Base-by-base conservation (phyloP, 2,113 vertebrate genomes). In the Myrmecophaga tridactyla region DNA sequence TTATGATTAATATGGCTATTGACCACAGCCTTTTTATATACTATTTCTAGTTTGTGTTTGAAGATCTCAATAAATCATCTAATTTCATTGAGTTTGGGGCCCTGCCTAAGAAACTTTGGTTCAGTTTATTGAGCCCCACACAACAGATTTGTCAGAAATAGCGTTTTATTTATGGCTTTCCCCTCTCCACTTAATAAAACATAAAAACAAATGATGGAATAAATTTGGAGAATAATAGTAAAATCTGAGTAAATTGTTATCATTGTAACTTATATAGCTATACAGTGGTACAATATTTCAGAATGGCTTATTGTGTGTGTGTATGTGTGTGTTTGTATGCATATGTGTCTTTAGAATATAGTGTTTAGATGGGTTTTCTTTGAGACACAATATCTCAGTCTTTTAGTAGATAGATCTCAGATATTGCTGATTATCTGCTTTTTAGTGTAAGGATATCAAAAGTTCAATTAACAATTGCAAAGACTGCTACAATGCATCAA, bases 1-100 rank as follows among this genome's bases (percentile, higher is more conserved):
- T 96, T 92, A 96, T 97, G 94, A 96, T 97, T 95, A 96, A 94
- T 96, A 89, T 89, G 86, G 41, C 91, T 96, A 90, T 97, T 97
- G 96, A 94, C 93, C 83, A 91, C 83, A 96, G 86, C 6, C 60
- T 82, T 94, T 94, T 96, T 93, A 96, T 89, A 87, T 81, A 97
- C 86, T 94, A 93, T 91, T 96, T 96, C 86, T 95, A 94, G 91
- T 92, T 94, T 89, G 21, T 87, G 60, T 86, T 97, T 97, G 94
- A 97, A 96, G 83, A 96, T 92, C 46, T 97, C 86, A 89, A 69
- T 96, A 97, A 96, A 97, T 97, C 80, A 90, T 87, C 25, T 95
- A 86, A 96, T 96, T 94, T 96, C 89, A 86, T 25, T 65, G 75
- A 96, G 75, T 97, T 95, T 96, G 48, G n/a, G 96, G 41, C 27